Evolutionary conservation across 2,888 invertebrate species (phyloP).

Genomic region (Drosophila falleni): DNA sequence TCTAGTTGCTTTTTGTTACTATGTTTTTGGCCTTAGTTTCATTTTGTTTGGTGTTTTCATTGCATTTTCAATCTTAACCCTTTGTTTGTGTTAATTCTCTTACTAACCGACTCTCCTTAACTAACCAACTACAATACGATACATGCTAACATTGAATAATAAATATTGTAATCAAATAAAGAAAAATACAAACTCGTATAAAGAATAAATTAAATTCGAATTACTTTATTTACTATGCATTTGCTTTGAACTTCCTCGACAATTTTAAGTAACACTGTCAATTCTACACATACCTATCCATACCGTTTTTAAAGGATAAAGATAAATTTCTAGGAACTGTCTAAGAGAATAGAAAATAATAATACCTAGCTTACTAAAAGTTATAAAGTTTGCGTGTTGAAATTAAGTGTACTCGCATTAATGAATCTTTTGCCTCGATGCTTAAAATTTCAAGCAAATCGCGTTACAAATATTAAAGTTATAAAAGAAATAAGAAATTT

Average conservation of each 20-base stretch:
- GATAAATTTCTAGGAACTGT: slow-evolving; percentile 14
- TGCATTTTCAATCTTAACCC: slow-evolving; percentile 70
- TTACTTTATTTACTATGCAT: slow-evolving; percentile 21
- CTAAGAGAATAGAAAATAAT: slow-evolving; percentile 1
- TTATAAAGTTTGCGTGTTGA: neutral
- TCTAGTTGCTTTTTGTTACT: slow-evolving; percentile 54
- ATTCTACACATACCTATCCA: slow-evolving; percentile 1
- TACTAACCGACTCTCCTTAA: slow-evolving; percentile 13
- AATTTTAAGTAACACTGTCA: neutral
- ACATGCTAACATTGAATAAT: slow-evolving; percentile 41
- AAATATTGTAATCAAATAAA: slow-evolving; percentile 7
- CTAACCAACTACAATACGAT: slow-evolving; percentile 51
- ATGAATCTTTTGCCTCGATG: neutral
- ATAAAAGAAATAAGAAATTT: neutral
- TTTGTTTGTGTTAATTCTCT: slow-evolving; percentile 20
- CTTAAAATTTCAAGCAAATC: neutral
- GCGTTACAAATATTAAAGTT: neutral
- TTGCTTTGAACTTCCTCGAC: slow-evolving; percentile 8
- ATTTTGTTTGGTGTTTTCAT: slow-evolving; percentile 73
- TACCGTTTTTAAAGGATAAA: neutral
- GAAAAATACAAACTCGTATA: neutral
- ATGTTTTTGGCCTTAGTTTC: slow-evolving; percentile 51
- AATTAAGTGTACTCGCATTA: neutral
- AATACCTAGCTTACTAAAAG: neutral
- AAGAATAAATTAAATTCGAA: slow-evolving; percentile 5